Evolutionary conservation across 2,113 vertebrate species (phyloP).

Genomic region (Neotoma lepida): DNA sequence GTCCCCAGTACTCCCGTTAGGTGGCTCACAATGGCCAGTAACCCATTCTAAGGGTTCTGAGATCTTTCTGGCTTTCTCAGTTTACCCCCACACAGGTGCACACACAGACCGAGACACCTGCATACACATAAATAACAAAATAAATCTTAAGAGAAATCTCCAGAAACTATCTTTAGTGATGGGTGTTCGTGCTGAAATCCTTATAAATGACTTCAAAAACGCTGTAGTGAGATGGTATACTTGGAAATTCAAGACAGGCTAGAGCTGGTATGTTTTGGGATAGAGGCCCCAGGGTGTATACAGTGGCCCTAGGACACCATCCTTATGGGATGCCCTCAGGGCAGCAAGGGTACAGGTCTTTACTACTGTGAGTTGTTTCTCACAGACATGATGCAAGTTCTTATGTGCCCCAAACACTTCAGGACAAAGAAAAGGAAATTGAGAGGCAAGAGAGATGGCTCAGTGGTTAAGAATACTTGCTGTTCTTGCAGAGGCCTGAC

Average conservation of each 20-base stretch:
- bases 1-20: not conserved
- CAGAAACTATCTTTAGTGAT: not conserved
- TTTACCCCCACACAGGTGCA: not conserved
- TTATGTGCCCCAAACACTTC: not conserved
- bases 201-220: not conserved
- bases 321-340: not conserved
- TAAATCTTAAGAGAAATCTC: not conserved
- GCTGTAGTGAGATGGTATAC: not conserved
- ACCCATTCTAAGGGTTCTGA: not conserved
- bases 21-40: not conserved
- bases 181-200: not conserved
- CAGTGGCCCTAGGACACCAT: accelerated
- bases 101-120: not conserved
- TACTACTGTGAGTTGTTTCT: not conserved
- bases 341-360: not conserved
- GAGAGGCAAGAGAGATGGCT: not conserved
- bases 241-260: not conserved
- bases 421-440: not conserved
- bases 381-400: not conserved
- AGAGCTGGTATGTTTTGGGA: too few species aligned
- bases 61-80: not conserved
- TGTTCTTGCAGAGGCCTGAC: not conserved
- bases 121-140: not conserved
- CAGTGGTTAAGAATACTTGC: not conserved
- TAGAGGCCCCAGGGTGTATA: accelerated